A percentile compares a stretch with the other conserved stretches of the same genome.
Conservation (phyloP, 2,797 vertebrate genomes). For the Scolopax bukidnonensis region DNA sequence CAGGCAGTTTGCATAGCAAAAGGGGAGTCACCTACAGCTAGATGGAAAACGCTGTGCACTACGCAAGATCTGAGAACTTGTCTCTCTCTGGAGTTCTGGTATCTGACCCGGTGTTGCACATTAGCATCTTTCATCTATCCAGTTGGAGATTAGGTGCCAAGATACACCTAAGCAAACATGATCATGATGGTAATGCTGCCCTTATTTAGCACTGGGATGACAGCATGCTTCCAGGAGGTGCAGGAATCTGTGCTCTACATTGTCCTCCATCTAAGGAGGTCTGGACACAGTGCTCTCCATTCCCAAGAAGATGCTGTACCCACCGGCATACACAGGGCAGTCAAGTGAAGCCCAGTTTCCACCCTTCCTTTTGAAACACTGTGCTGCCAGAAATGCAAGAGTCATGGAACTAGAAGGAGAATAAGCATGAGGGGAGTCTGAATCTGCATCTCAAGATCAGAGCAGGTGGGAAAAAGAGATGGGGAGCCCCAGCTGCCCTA, state of each 20-base stretch:
- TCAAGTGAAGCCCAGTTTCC: not conserved
- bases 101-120: not conserved
- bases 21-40: not conserved
- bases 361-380: not conserved
- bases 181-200: not conserved
- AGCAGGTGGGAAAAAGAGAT: not conserved
- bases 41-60: not conserved
- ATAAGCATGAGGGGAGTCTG: not conserved
- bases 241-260: not conserved
- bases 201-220: not conserved
- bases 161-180: not conserved
- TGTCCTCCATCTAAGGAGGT: not conserved
- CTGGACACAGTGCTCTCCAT: not conserved
- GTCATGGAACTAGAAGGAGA: not conserved
- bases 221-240: not conserved
- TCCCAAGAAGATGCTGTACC: rapidly evolving
- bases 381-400: not conserved
- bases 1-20: not conserved
- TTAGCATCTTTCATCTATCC: not conserved
- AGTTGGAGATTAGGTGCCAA: not conserved
- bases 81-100: not conserved
- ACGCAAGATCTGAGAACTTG: not conserved
- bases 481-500: not conserved
- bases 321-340: not conserved
- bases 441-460: not conserved